Evolutionary conservation across 2,797 vertebrate genomes (phyloP), one percentile per base, ranked within the genome.

Genomic region (Tangara arthus): DNA sequence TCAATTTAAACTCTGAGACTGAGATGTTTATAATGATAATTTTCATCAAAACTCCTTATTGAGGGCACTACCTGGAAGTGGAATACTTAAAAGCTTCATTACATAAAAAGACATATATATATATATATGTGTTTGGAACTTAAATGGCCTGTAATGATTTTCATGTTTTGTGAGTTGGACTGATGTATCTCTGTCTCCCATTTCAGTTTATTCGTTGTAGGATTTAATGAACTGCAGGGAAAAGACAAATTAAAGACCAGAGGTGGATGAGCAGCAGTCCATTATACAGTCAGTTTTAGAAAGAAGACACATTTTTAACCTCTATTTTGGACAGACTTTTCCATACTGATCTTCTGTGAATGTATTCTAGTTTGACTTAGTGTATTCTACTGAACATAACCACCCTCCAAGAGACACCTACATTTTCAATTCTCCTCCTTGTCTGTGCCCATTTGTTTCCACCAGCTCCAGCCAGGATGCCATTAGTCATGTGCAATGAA

Each of bases 401-500:
- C 83, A 82, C 78, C 46, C 61, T 89, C 22, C 64, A 37, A 76
- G 63, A 91, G 47, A 87, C 63, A 68, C 14, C 42, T 83, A 50
- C 66, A 91, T 94, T 94, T 91, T 80, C 80, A 84, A 59, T 81
- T 41, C 39, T 86, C 34, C 55, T 90, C 46, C 85, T 89, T 89
- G 82, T 96, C 78, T 66, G 69, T 90, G 78, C 91, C 56, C 82
- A 93, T 95, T 94, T 82, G 22, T 96, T 82, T 94, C 80, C 90
- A 94, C 92, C 34, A 70, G 77, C 65, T 96, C 87, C 96, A 95
- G 82, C 77, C 86, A 86, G 89, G 89, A 82, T 95, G 57, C 47
- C 96, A 96, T 97, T 83, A 95, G 88, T 96, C 94, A 96, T 10
- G 11, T 75, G 55, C 88, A 93, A 8, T 94, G 81, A 95, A 79